Evolutionary conservation across 2,113 vertebrate species (phyloP), one percentile per base, ranked within the genome.

Genomic region (Anas platyrhynchos): DNA sequence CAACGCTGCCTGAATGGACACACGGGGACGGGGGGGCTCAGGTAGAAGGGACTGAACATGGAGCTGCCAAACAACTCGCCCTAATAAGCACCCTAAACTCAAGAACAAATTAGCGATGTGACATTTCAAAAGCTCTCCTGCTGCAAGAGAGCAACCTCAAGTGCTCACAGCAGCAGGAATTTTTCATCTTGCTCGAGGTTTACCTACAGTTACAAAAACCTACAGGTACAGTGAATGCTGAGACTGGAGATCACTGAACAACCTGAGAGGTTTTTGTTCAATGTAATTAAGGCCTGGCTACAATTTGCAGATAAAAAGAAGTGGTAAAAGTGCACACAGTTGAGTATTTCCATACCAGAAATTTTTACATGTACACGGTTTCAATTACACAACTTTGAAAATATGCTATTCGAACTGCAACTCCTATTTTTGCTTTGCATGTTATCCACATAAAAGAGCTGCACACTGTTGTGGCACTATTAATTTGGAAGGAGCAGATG

Each of bases 401-500:
- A 71, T 43, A n/a, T 0, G 4, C 7, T 16, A 83, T 26, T 27
- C 1, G 1, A n/a, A 85, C 85, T 48, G 74, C n/a, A 77, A 77
- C n/a, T 80, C 22, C 1, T 55, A 56, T 68, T 91, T 89, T 68
- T 87, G 34, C 74, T 66, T 76, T 6, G 3, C 68, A 34, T 27
- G 10, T 73, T 80, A 61, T 62, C 81, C 66, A 50, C 36, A 68
- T 20, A 84, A 61, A 86, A 84, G 41, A 87, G 67, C 85, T 91
- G 44, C 63, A 77, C 54, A 77, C 43, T 84, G 58, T 43, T 86
- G 58, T 38, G 29, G 43, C 66, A 75, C 79, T 68, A 78, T 50
- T 89, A 52, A 84, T 93, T 87, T 62, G 87, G 58, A 91, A 93
- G 88, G 8, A 75, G 48, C 65, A 88, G 34, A 81, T 74, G 54